Evolutionary conservation across 2,888 invertebrate species (phyloP), one percentile per base, ranked within the genome.

Genomic region (Smittia aterrima): DNA sequence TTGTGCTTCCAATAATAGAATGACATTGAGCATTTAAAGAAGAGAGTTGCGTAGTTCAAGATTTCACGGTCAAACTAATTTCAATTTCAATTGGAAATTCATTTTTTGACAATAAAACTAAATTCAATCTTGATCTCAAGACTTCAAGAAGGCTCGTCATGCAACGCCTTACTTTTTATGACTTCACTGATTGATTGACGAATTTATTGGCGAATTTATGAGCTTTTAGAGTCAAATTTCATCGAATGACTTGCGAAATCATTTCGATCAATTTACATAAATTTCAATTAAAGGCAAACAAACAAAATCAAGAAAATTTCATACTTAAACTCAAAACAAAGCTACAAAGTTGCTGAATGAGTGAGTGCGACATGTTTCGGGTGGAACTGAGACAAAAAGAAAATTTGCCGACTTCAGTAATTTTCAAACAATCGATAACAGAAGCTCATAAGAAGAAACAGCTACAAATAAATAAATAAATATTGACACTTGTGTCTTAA

Each of bases 201-300:
- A 38, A 3, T 58, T 58, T 22, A 58, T 58, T 58, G 22, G 9
- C 22, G n/a, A 58, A 18, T 58, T 20, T 58, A 20, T 22, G 22
- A n/a, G 16, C 4, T 47, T 47, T 47, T 47, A 47, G 7, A 22
- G 20, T 58, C 47, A 16, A 47, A 58, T 58, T 18, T 18, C 9
- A 22, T 22, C 58, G 18, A 22, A 11, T 58, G 58, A 58, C 58
- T 22, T 22, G 58, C 58, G n/a, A 58, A 58, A 47, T 13, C 38
- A 58, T 47, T 11, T 6, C 2, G 18, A 58, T 7, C 58, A 58
- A 58, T 58, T 58, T 18, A 18, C 58, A 58, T 58, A 58, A 58
- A 58, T 58, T 58, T 58, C 58, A 58, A 58, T 58, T 58, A 58
- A 18, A 58, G 13, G 22, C 58, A 58, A n/a, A 16, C 16, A 47